Percentiles rank a stretch among this genome's conserved stretches.
phyloP scores from a whole-genome alignment of 2,113 vertebrate genomes.

The Ptilorrhoa leucosticta region DNA sequence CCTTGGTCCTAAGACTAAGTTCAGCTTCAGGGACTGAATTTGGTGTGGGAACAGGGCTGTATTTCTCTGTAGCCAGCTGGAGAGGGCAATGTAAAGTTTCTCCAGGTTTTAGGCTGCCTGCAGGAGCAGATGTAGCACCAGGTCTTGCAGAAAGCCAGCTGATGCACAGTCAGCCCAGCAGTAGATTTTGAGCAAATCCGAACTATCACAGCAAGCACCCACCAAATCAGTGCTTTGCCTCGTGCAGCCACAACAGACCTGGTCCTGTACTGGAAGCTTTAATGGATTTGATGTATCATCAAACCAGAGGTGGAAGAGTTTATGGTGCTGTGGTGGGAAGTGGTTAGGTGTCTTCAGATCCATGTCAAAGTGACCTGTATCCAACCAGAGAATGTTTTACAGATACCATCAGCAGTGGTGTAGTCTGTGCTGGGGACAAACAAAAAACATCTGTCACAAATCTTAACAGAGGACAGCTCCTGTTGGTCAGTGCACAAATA shows the following conservation, averaged over 20 bases:
- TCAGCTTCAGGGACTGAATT: background rate
- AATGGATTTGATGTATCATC: background rate
- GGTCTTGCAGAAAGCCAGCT: background rate
- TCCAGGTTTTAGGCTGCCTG: background rate
- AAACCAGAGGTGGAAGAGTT: background rate
- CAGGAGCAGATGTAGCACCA: background rate
- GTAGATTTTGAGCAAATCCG: background rate
- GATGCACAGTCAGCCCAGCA: background rate
- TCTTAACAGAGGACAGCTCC: background rate
- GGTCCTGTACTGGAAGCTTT: background rate
- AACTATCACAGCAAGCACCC: background rate
- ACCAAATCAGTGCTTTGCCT: background rate
- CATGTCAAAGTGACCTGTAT: background rate
- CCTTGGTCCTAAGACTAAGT: background rate
- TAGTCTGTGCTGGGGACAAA: background rate
- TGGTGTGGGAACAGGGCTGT: background rate
- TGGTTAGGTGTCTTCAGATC: background rate
- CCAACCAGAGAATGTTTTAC: background rate
- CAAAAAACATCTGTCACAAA: background rate
- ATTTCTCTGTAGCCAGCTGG: background rate
- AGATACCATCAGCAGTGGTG: background rate
- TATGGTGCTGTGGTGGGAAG: background rate
- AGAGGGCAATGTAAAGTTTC: background rate
- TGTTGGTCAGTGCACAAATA: background rate
- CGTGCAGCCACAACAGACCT: accelerated